A percentile compares a stretch with the other conserved stretches of the same genome.
phyloP scores from a whole-genome alignment of 2,797 vertebrate species.

The Sebastes aleutianus region DNA sequence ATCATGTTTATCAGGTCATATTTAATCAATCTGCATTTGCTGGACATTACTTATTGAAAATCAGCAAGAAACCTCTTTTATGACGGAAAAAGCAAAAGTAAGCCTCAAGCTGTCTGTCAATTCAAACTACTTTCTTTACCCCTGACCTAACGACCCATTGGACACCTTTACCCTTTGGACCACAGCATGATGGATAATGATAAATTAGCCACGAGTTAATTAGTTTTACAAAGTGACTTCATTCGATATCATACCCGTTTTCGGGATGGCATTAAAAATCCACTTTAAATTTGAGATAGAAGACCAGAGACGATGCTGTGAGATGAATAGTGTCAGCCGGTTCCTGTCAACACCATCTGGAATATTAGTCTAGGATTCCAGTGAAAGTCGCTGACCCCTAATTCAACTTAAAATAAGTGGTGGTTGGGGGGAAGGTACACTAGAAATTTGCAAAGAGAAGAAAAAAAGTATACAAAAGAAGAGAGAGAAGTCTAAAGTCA shows the following conservation, averaged over 20 bases:
- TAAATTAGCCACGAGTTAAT: background rate
- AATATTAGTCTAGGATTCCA: constrained; percentile 85
- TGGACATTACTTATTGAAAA: background rate
- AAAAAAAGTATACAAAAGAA: constrained; percentile 5
- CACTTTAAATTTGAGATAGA: background rate
- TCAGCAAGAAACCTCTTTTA: background rate
- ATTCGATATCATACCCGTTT: background rate
- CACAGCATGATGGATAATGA: background rate
- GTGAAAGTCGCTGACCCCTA: constrained; percentile 79
- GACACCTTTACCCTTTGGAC: background rate
- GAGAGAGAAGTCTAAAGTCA: background rate
- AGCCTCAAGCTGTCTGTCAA: background rate
- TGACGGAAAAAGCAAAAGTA: background rate
- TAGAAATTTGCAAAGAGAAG: background rate
- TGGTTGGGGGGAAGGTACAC: background rate
- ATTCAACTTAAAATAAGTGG: constrained; percentile 79
- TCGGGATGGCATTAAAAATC: background rate
- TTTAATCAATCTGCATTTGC: background rate
- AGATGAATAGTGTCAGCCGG: constrained; percentile 77
- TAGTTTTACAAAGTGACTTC: background rate
- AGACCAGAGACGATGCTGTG: constrained; percentile 69
- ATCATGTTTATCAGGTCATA: background rate
- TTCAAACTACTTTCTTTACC: background rate
- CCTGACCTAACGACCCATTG: background rate
- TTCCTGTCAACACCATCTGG: constrained; percentile 83